A percentile compares a stretch with the other conserved stretches of the same genome.
Evolutionary conservation across 2,888 invertebrate species (phyloP).

Genomic region (Pteria penguin): DNA sequence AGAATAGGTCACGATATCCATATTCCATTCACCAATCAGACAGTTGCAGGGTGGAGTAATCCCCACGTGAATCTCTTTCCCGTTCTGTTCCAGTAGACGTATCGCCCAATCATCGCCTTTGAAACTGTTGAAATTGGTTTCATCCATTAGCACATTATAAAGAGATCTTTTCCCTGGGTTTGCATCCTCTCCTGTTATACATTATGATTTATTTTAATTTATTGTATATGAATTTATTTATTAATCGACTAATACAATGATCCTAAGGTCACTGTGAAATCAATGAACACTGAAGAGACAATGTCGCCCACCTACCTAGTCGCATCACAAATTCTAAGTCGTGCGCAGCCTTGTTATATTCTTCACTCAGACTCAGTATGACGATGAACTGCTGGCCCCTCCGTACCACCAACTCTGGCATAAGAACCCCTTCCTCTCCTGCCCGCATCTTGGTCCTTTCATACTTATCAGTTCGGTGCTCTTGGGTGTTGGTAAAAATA

Average conservation of each 20-base stretch:
- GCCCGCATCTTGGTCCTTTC: slow-evolving; percentile 33
- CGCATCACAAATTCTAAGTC: slow-evolving; percentile 58
- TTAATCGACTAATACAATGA: no score
- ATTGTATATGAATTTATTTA: no score
- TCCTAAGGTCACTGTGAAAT: no score
- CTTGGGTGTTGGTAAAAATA: slow-evolving; percentile 85
- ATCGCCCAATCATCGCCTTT: slow-evolving; percentile 58
- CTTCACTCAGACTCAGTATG: slow-evolving; percentile 57
- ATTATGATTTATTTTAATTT: no score
- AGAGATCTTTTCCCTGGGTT: no score
- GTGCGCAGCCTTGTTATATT: slow-evolving; percentile 52
- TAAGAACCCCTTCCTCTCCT: slow-evolving; percentile 7
- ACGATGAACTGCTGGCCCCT: slow-evolving; percentile 66
- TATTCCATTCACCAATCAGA: slow-evolving; percentile 62
- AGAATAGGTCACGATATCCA: slow-evolving; percentile 47
- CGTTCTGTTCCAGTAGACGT: slow-evolving; percentile 31
- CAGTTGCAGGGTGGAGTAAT: slow-evolving; percentile 50
- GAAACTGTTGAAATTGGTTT: not conserved
- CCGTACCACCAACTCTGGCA: slow-evolving; percentile 81
- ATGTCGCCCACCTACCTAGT: slow-evolving; percentile 48
- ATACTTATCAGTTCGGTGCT: slow-evolving; percentile 67
- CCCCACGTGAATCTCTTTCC: slow-evolving; percentile 28
- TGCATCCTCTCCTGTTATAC: no score
- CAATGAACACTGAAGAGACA: no score
- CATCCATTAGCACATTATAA: no score